phyloP scores from a whole-genome alignment of 1,140 invertebrate genomes.

The Papilio xuthus region DNA sequence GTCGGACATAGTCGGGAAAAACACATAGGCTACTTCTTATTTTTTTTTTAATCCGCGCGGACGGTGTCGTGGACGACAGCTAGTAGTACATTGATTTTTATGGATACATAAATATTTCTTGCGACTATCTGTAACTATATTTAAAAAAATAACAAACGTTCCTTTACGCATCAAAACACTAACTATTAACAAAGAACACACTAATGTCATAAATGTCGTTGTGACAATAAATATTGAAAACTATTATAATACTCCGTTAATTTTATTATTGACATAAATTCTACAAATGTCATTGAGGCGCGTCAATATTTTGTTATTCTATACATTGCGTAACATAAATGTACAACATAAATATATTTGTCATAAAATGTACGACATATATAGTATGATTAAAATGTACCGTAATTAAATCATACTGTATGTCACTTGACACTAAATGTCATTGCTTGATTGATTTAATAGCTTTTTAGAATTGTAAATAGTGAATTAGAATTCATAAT shows the following conservation, averaged over 20 bases:
- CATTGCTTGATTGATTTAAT: background rate
- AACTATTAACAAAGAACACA: background rate
- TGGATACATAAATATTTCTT: too few relatives aligned
- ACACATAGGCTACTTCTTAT: too few relatives aligned
- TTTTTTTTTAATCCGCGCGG: too few relatives aligned
- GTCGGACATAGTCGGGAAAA: too few relatives aligned
- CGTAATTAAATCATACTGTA: background rate
- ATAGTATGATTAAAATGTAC: too few relatives aligned
- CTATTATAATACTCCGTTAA: slow-evolving; percentile 20
- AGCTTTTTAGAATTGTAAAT: background rate
- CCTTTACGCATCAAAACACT: background rate
- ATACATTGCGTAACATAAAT: background rate
- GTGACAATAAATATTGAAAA: background rate
- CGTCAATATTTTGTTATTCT: background rate
- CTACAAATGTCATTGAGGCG: background rate
- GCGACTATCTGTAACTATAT: too few relatives aligned
- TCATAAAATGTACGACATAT: background rate
- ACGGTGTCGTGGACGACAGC: too few relatives aligned
- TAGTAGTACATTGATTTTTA: too few relatives aligned
- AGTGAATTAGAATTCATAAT: background rate
- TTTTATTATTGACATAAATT: slow-evolving; percentile 23
- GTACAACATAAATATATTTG: background rate
- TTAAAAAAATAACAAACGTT: too few relatives aligned
- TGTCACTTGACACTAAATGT: background rate
- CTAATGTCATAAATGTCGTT: background rate